These are phyloP conservation scores for Pseudomugil gertrudae DNA, from an alignment of 2,797 vertebrate species.

Conservation along the genomic window DNA sequence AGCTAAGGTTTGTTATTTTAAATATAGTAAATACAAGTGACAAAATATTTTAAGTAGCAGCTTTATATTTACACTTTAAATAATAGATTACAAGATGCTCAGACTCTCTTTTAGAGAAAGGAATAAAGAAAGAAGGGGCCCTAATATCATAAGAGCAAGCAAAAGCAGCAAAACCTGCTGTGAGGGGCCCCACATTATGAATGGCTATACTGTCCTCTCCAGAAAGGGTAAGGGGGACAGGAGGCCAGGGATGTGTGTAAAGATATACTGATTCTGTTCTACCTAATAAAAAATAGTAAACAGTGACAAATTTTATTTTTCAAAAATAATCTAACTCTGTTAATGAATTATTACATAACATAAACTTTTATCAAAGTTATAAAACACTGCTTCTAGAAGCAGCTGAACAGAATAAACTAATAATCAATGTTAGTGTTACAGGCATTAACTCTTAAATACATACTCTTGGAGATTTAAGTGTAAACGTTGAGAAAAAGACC, in stretches of 20 bases:
- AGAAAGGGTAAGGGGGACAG: conserved; percentile 25
- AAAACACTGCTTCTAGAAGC: not conserved
- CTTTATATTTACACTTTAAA: not conserved
- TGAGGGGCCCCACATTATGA: conserved; percentile 54
- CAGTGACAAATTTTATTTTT: conserved; percentile 1
- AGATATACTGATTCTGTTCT: conserved; percentile 35
- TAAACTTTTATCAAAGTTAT: not conserved
- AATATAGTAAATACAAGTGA: not conserved
- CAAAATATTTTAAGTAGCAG: not conserved
- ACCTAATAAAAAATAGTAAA: conserved; percentile 5
- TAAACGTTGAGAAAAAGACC: not conserved
- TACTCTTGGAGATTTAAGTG: not conserved
- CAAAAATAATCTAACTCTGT: not conserved
- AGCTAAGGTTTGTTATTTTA: not conserved
- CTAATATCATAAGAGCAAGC: conserved; percentile 1
- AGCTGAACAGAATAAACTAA: not conserved
- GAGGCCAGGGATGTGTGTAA: conserved; percentile 26
- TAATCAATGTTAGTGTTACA: not conserved
- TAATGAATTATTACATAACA: not conserved
- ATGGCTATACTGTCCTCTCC: conserved; percentile 57
- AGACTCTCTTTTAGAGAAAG: not conserved
- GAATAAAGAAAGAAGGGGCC: conserved; percentile 28
- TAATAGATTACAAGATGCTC: not conserved
- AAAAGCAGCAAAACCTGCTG: conserved; percentile 32
- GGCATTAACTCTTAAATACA: not conserved